phyloP scores from a whole-genome alignment of 2,888 invertebrate species.

The Prenolepis imparis region DNA sequence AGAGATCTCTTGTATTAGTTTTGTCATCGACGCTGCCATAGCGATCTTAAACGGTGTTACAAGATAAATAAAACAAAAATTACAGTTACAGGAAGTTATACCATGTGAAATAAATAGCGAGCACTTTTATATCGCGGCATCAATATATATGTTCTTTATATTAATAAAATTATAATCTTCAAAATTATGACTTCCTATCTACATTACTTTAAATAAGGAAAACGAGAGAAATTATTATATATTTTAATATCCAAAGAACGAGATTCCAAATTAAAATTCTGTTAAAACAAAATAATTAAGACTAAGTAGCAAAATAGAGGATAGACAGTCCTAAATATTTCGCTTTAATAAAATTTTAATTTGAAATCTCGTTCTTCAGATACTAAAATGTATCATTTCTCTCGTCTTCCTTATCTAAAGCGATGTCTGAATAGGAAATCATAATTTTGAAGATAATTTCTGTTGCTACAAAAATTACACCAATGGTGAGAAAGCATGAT shows the following conservation, averaged over 20 bases:
- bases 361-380: neutral
- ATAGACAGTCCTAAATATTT: neutral
- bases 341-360: neutral
- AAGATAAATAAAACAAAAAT: slow-evolving; percentile 7
- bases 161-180: neutral
- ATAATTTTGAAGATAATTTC: slow-evolving; percentile 9
- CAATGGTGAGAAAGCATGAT: neutral
- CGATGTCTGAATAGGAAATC: neutral
- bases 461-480: neutral
- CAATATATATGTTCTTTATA: neutral
- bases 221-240: neutral
- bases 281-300: neutral
- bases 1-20: slow-evolving; percentile 22
- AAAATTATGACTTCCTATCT: neutral
- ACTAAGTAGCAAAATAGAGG: neutral
- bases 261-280: neutral
- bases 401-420: neutral
- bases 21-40: neutral
- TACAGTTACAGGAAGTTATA: neutral
- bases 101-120: neutral
- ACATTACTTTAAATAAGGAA: neutral
- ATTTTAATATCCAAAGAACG: neutral
- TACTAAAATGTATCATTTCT: neutral
- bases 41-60: slow-evolving; percentile 5
- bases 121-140: neutral